Conservation (phyloP, 1,140 invertebrate genomes). For the Apis dorsata region DNA sequence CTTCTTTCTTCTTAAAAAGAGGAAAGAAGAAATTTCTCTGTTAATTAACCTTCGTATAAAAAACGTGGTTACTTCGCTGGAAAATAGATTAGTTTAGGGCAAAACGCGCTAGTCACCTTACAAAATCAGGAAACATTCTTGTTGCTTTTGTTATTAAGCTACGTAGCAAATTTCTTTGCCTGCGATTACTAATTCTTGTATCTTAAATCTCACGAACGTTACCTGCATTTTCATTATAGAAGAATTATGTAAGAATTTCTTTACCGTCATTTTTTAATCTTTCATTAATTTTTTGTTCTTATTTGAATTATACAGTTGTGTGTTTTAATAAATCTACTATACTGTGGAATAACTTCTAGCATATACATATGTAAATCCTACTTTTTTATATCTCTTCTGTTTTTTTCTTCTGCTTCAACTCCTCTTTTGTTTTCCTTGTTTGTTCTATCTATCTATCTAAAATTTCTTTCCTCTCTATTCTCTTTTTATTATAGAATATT, state of each 20-base stretch:
- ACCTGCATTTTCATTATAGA: not conserved
- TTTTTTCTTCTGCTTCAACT: not conserved
- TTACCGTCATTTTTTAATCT: not conserved
- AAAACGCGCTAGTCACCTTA: not conserved
- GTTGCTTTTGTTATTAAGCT: not conserved
- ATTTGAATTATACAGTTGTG: not conserved
- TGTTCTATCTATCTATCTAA: too few relatives aligned
- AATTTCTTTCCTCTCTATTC: too few relatives aligned
- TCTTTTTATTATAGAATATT: too few relatives aligned
- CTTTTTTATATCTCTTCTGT: not conserved
- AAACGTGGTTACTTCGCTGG: not conserved
- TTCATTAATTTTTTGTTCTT: not conserved
- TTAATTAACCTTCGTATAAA: constrained; percentile 8
- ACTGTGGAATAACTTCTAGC: not conserved
- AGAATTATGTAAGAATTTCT: not conserved
- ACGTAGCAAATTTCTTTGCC: constrained; percentile 1
- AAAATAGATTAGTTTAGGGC: constrained; percentile 4
- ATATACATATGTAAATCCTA: not conserved
- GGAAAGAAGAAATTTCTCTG: not conserved
- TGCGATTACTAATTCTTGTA: not conserved
- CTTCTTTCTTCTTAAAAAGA: not conserved
- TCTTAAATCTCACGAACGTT: not conserved
- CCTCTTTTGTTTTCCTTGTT: not conserved
- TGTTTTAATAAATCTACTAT: too few relatives aligned
- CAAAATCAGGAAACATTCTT: not conserved